Base-by-base conservation (phyloP, 1,140 invertebrate genomes). In the Tribolium castaneum region DNA sequence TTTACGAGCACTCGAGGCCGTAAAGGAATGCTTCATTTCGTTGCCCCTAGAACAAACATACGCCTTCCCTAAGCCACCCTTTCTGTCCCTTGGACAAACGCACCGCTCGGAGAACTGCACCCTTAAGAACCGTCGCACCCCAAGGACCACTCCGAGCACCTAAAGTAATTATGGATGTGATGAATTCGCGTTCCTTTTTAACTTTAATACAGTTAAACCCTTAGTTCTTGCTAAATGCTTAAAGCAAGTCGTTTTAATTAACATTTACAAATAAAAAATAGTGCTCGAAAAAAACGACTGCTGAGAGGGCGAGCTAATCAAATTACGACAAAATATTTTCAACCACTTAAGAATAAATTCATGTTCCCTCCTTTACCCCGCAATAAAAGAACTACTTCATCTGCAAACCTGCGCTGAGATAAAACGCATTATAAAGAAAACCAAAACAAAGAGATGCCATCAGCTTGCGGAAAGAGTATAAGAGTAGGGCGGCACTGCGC, bases 11-110 rank as follows among this genome's bases (percentile, higher is more conserved):
- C 88, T 89, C 88, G 87, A 78, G 87, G 87, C 86, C 88, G 88
- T 89, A 89, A 89, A 89, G 88, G 88, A 90, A 89, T 89, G 88
- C 89, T 89, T 89, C 88, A 89, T 90, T 90, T 89, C 87, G 86
- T 80, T 76, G 78, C 59, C 78, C 78, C 79, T 59, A 83, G 77
- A 82, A 82, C 79, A 82, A 83, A 83, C 78, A 81, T 80, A 81
- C 78, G 76, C 79, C 79, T 79, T 72, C 66, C 75, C 54, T 70
- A 13, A 50, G 72, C 78, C 50, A 45, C 78, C 70, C 74, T 76
- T 76, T 70, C 70, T 39, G 9, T 59, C 54, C 73, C 51, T 45
- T 75, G 72, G 72, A 75, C 52, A 75, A 75, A 75, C 72, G 72
- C 51, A 39, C 51, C 30, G 70, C 70, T 49, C 66, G 7, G 70